Base-by-base conservation (phyloP, 2,797 vertebrate genomes). In the Nothura maculosa region DNA sequence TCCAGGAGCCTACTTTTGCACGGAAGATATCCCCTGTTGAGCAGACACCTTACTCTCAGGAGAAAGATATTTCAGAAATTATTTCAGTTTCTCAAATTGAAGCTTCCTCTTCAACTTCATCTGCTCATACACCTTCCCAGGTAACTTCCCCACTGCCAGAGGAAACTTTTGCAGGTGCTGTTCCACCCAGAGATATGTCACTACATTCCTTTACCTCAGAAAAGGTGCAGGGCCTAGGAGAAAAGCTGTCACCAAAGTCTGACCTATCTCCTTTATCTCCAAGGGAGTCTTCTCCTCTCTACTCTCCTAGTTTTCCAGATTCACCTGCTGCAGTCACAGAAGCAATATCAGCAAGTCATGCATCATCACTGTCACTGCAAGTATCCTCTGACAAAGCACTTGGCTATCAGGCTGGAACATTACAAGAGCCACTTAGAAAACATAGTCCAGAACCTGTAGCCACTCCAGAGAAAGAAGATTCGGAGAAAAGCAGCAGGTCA, bases 31-130 rank as follows among this genome's bases (percentile, higher is more conserved):
- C 95, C 42, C 96, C 98, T 36, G 84, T 87, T n/a, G 98, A 99
- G 43, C 99, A 98, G 72, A 94, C 97, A 2, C 98, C 98, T 84
- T 98, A 97, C 88, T 98, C 98, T 93, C 98, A 98, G 86, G 99
- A 99, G 30, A 98, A 96, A 24, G 98, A 99, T 86, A 97, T 98
- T 94, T 97, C 97, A n/a, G 98, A 97, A 89, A 98, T 98, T 78
- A 97, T 98, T 93, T 99, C 98, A 57, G 98, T 98, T 75, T 99
- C 99, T 92, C 99, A 99, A 80, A 99, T 98, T 60, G 99, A 99
- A 96, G 98, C 98, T 55, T 99, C 99, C 80, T 99, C 99, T 34
- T 99, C 99, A 76, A 99, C 98, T 89, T 99, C 99, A 45, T 99
- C 99, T 76, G 98, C 98, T 92, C 98, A 98, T 69, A 99, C 99